Percentiles rank a stretch among this genome's conserved stretches.
phyloP scores from a whole-genome alignment of 2,888 invertebrate genomes.

The Ectemnius cavifrons region DNA sequence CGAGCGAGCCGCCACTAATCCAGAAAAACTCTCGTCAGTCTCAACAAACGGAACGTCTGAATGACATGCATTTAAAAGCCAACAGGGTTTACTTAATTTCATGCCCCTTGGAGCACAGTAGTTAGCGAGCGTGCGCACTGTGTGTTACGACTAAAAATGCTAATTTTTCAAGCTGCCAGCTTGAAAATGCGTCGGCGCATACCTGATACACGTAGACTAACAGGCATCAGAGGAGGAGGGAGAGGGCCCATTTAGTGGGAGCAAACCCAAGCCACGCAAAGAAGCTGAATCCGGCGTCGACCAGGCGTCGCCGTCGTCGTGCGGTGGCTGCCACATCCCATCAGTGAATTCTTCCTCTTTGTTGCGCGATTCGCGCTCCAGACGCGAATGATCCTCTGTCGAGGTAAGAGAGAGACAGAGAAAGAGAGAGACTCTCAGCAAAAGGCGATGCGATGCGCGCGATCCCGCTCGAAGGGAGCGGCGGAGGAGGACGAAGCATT shows the following conservation, averaged over 20 bases:
- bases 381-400: constrained; percentile 4
- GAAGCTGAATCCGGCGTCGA: neutral
- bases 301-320: neutral
- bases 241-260: neutral
- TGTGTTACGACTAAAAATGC: too few species aligned
- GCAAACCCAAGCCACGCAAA: neutral
- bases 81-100: constrained; percentile 2
- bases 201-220: neutral
- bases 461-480: neutral
- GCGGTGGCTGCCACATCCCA: neutral
- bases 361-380: neutral
- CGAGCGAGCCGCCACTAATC: too few species aligned
- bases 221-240: neutral
- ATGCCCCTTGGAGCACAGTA: neutral
- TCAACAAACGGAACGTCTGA: too few species aligned
- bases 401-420: neutral
- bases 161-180: neutral
- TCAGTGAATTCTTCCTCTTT: constrained; percentile 4
- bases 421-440: constrained; percentile 29
- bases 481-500: constrained; percentile 66
- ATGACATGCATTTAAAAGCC: neutral
- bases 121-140: too few species aligned
- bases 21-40: too few species aligned
- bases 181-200: neutral
- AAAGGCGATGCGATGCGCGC: constrained; percentile 38